These are phyloP conservation scores for Acanthosepion pharaonis DNA, from an alignment of 2,888 invertebrate species.

Conservation along the genomic window DNA sequence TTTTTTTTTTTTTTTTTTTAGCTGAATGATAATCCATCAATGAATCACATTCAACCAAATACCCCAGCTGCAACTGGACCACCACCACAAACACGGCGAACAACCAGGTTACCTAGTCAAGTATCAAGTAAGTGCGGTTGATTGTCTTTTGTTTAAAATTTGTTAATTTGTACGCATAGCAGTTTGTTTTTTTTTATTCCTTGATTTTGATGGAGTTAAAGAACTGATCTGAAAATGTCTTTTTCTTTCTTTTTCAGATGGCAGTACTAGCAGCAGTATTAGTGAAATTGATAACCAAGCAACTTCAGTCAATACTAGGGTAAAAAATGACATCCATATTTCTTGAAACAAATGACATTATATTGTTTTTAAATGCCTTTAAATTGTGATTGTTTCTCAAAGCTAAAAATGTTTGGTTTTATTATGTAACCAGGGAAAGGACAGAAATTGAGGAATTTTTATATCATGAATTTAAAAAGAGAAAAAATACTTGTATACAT, in stretches of 20 bases:
- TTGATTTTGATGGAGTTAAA: background rate
- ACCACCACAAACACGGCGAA: conserved; percentile 55
- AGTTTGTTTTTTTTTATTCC: background rate
- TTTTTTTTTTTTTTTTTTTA: conserved; percentile 50
- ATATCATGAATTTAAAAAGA: no score
- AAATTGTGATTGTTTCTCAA: background rate
- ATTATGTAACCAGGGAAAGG: no score
- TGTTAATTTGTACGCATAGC: no score
- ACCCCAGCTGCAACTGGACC: conserved; percentile 57
- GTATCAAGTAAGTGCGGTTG: conserved; percentile 57
- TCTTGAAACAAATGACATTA: background rate
- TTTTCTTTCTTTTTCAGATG: conserved; percentile 53
- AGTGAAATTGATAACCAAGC: conserved; percentile 62
- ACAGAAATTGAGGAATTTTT: no score
- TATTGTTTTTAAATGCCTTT: background rate
- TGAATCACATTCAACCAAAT: conserved; percentile 54
- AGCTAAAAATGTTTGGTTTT: no score
- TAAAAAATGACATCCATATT: background rate
- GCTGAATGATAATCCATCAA: conserved; percentile 56
- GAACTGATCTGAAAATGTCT: background rate
- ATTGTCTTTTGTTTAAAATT: background rate
- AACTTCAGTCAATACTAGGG: conserved; percentile 49
- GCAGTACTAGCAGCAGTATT: conserved; percentile 67
- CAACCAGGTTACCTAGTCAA: conserved; percentile 52
- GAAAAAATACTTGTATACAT: no score